A percentile compares a stretch with the other conserved stretches of the same genome.
phyloP scores from a whole-genome alignment of 2,888 invertebrate species.

The Ischnura elegans region DNA sequence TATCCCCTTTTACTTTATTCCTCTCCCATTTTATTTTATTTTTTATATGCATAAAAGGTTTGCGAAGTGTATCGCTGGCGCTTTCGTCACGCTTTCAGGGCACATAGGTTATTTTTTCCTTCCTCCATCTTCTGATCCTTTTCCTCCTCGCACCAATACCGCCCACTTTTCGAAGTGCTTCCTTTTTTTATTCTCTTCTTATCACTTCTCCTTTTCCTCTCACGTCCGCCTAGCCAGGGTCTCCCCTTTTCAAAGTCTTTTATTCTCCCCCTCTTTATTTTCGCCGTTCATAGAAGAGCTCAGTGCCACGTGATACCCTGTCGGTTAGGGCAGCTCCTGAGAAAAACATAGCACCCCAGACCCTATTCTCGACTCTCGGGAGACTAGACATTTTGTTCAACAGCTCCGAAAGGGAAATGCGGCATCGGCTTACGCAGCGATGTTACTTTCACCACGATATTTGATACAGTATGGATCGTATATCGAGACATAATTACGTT shows the following conservation, averaged over 20 bases:
- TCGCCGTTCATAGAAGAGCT: neutral
- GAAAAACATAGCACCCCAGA: neutral
- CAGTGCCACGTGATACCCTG: neutral
- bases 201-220: neutral
- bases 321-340: neutral
- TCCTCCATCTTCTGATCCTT: neutral
- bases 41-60: constrained; percentile 10
- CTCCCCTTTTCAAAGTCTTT: neutral
- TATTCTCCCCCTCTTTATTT: neutral
- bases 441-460: too few relatives aligned
- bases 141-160: neutral
- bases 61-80: neutral
- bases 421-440: too few relatives aligned
- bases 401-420: too few relatives aligned
- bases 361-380: neutral
- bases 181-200: neutral
- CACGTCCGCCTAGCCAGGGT: neutral
- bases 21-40: neutral
- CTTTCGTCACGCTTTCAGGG: neutral
- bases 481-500: too few relatives aligned
- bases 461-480: too few relatives aligned
- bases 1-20: neutral
- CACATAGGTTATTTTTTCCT: neutral
- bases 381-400: too few relatives aligned
- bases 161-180: neutral